Conservation (phyloP, 35 echinoderm and acorn worm genomes). For the Apostichopus japonicus region DNA sequence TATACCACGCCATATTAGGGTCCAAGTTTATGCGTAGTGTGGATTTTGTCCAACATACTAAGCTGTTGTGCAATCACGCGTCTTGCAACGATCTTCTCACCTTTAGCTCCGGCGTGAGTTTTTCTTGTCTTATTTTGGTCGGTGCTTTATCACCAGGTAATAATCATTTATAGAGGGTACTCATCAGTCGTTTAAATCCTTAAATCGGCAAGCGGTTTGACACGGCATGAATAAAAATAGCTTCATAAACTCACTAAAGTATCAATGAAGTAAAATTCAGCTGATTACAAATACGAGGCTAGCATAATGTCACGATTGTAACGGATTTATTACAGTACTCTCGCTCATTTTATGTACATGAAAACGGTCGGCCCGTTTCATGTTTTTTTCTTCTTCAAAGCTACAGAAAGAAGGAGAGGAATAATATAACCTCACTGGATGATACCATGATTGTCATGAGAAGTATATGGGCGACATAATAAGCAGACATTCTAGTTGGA, state of each 20-base stretch:
- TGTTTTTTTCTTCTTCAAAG: background rate
- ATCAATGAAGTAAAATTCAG: background rate
- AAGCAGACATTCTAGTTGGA: no score
- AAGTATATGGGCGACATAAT: no score
- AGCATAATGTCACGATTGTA: background rate
- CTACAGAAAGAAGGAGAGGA: no score
- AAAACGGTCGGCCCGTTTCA: background rate
- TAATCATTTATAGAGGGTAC: slow-evolving; percentile 3
- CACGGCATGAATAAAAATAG: slow-evolving; percentile 1
- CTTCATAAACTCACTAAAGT: background rate
- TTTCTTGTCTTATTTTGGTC: background rate
- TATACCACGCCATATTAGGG: no score
- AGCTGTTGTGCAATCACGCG: no score
- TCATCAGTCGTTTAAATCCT: slow-evolving; percentile 14
- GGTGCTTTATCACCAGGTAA: slow-evolving; percentile 18
- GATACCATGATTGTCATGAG: no score
- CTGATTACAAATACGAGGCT: background rate
- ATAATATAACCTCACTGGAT: no score
- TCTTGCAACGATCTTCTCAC: no score
- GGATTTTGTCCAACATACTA: no score
- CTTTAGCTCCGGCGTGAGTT: background rate
- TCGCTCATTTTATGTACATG: no score
- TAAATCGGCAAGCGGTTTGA: slow-evolving; percentile 40
- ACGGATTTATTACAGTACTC: slow-evolving; percentile 8
- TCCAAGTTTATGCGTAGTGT: no score